Percentiles rank a stretch among this genome's conserved stretches.
These are phyloP conservation scores for Euphonia xanthogaster DNA, from an alignment of 2,797 vertebrate genomes.

Conservation along the genomic window DNA sequence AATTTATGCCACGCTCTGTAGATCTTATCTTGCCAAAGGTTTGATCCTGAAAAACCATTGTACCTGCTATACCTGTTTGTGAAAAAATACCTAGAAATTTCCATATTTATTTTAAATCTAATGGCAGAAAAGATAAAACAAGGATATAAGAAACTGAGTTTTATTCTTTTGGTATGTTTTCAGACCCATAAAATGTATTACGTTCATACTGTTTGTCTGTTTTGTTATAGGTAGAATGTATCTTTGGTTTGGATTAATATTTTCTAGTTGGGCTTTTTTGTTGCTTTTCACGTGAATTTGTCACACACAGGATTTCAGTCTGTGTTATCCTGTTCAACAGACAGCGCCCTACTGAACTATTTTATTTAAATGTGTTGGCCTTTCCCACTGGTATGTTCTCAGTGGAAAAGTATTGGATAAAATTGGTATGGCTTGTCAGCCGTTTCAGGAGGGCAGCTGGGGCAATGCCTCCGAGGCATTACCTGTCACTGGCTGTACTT, in stretches of 20 bases:
- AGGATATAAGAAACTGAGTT: not conserved
- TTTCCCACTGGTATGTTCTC: not conserved
- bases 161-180: not conserved
- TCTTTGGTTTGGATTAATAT: not conserved
- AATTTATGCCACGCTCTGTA: not conserved
- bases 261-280: not conserved
- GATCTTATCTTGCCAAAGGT: not conserved
- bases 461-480: not conserved
- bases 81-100: not conserved
- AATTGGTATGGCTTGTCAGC: not conserved
- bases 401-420: not conserved
- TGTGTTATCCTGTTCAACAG: not conserved
- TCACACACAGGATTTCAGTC: not conserved
- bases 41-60: not conserved
- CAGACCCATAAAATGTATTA: not conserved
- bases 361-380: not conserved
- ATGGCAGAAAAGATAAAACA: not conserved
- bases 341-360: not conserved
- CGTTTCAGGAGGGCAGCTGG: not conserved
- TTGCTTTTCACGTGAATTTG: not conserved
- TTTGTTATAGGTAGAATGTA: not conserved
- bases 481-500: not conserved
- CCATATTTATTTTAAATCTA: not conserved
- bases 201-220: not conserved
- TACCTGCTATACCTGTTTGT: not conserved